Base-by-base conservation (phyloP, 1,140 invertebrate species). In the Drosophila trapezifrons region DNA sequence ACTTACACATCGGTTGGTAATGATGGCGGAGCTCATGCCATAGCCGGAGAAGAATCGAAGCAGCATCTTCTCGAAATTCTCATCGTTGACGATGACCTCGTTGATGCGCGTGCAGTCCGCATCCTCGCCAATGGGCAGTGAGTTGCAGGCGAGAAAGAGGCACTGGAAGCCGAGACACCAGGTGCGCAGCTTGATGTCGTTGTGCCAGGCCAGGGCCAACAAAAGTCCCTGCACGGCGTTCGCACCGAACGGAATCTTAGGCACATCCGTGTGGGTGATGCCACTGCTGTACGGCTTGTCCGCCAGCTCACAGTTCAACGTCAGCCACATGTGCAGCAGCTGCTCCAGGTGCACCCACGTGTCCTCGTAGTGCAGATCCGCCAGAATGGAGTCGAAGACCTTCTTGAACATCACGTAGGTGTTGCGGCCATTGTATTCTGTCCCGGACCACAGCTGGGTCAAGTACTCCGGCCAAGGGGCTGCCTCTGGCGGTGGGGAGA, bases 261-360 rank as follows among this genome's bases (percentile, higher is more conserved):
- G 96, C 47, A 94, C 93, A 55, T 95, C 93, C 6, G 94, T 94
- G 7, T 96, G 93, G 85, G 95, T 91, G 47, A 92, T 92, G n/a
- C 86, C 81, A 27, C 67, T 83, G 78, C 65, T 93, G 74, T 86
- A 93, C 12, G 90, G 80, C 42, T 92, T 92, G 57, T 94, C 92
- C 5, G 92, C 90, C 57, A 93, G 90, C 51, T 93, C 93, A 72
- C 94, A 93, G 90, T 97, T 97, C 45, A 97, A 91, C 2, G 96
- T 97, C 42, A 97, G 93, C 97, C 97, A 98, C 60, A 97, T 93
- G 59, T 97, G 96, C 6, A 98, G 92, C 42, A 97, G 94, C 77
- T 96, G 94, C 92, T 98, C 96, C 83, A 97, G 93, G 87, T 95
- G 95, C 22, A 94, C 94, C 81, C 93, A 94, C 49, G 94, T 93